Base-by-base conservation (phyloP, 2,797 vertebrate species). In the Numenius phaeopus region DNA sequence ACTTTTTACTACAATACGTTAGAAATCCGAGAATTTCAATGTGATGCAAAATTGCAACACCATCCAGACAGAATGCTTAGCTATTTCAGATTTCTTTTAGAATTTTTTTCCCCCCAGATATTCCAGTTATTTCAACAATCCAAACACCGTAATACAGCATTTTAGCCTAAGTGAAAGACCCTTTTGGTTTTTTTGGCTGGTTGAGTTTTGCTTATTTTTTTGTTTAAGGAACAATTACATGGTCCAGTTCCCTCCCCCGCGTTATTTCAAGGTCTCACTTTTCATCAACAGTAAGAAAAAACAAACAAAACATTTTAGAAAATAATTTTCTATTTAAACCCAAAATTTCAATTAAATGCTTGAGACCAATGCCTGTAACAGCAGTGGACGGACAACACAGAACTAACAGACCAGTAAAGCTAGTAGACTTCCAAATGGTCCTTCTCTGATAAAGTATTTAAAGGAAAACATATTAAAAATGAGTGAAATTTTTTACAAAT, bases 171-270 rank as follows among this genome's bases (percentile, higher is more conserved):
- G 4, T 37, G 32, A 70, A 81, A 50, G 11, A 21, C 1, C 1
- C 0, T 40, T 42, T 75, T 75, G 37, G 13, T 22, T 58, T 64
- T 64, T 66, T 59, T 55, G 17, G 2, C 13, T 62, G 14, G 4
- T 46, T 77, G 14, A 3, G 17, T 55, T 90, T 47, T 34, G 6
- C 10, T 70, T 55, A 27, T 46, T 62, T n/a, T 44, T 75, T 30
- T 59, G 5, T 18, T 75, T 59, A 71, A 50, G 47, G 11, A 29
- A 70, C 20, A 78, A 58, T 19, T 14, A 55, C 11, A 32, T 1
- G 6, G 58, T 55, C 8, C 29, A 2, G 75, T 5, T 0, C 0
- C 2, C 6, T 47, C 4, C 11, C 2, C 6, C 19, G 9, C 2
- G 50, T 27, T n/a, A 73, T 27, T 61, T 61, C 39, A 72, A 72